Percentiles rank a stretch among this genome's conserved stretches.
phyloP scores from a whole-genome alignment of 2,113 vertebrate species.

The Ciconia maguari region DNA sequence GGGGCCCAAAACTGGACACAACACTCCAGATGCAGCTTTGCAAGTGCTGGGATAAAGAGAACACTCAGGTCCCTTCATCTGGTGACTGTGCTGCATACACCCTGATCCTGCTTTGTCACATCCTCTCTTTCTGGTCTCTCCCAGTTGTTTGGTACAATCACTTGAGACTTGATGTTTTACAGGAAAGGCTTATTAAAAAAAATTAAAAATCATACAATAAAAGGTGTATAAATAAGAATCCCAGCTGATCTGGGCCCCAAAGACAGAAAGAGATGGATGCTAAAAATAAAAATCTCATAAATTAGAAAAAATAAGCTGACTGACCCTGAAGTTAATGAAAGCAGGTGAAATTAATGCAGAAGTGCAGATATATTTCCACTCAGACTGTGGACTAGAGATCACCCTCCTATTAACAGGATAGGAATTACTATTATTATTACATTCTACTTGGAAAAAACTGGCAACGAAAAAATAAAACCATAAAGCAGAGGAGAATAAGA shows the following conservation, averaged over 20 bases:
- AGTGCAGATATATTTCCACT: not conserved
- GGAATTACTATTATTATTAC: not conserved
- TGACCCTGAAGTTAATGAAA: not conserved
- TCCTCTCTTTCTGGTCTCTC: not conserved
- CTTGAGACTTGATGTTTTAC: not conserved
- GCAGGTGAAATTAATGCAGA: not conserved
- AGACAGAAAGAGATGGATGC: not conserved
- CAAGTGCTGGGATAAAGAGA: not conserved
- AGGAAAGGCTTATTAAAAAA: not conserved
- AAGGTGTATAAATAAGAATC: not conserved
- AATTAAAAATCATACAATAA: not conserved
- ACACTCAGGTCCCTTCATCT: not conserved
- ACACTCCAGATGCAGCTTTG: not conserved
- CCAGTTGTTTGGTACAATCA: not conserved
- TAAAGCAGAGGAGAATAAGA: not conserved
- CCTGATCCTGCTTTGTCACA: not conserved
- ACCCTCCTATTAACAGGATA: not conserved
- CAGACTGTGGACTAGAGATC: not conserved
- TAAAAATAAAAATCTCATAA: not conserved
- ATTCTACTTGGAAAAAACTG: not conserved
- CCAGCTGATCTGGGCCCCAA: not conserved
- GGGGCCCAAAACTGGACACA: not conserved
- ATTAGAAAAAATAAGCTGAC: not conserved
- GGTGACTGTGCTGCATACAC: not conserved
- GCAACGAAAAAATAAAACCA: not conserved